Evolutionary conservation across 2,888 invertebrate species (phyloP).

Genomic region (Spisula subtruncata): DNA sequence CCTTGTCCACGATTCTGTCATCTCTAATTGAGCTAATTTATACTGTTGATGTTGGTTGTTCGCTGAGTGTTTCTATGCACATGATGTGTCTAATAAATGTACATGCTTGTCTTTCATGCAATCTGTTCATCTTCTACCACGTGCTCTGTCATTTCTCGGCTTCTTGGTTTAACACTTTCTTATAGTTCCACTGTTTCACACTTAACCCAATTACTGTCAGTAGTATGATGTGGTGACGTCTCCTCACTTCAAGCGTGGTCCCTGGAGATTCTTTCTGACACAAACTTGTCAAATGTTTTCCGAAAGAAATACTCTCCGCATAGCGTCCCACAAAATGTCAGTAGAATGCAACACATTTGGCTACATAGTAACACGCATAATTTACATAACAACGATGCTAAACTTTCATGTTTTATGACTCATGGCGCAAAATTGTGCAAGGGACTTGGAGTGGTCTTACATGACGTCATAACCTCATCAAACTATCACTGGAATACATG

Average conservation of each 20-base stretch:
- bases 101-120: not conserved
- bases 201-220: constrained; percentile 17
- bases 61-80: not conserved
- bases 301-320: not conserved
- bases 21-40: too few species aligned
- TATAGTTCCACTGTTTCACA: constrained; percentile 8
- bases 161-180: not conserved
- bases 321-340: not conserved
- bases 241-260: not conserved
- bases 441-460: not conserved
- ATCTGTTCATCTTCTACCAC: not conserved
- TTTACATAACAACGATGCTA: constrained; percentile 1
- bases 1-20: not conserved
- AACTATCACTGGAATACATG: not conserved
- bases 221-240: not conserved
- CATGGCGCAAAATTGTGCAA: not conserved
- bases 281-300: constrained; percentile 8
- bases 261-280: not conserved
- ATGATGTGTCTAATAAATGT: not conserved
- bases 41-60: not conserved
- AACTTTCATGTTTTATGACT: not conserved
- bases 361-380: not conserved
- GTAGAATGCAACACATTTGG: not conserved
- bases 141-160: not conserved
- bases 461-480: not conserved